A percentile compares a stretch with the other conserved stretches of the same genome.
Conservation (phyloP, 2,797 vertebrate species). For the Phataginus tetradactyla region DNA sequence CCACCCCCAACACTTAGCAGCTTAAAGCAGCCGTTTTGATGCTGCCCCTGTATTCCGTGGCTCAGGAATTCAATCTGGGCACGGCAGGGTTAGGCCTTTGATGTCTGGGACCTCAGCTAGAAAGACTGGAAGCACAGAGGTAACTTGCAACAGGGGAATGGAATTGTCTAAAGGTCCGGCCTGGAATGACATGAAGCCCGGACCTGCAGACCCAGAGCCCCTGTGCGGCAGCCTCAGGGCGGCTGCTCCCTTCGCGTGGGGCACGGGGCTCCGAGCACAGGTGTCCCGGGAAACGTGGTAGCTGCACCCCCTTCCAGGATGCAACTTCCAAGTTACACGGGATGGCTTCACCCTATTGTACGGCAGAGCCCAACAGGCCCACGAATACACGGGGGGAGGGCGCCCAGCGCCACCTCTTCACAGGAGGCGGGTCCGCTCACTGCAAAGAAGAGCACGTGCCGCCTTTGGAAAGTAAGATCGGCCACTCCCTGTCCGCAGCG, state of each 20-base stretch:
- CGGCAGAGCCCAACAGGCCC: neutral
- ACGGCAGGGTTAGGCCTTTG: neutral
- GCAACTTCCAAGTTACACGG: neutral
- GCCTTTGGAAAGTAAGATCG: neutral
- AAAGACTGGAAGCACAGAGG: neutral
- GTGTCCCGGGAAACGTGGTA: neutral
- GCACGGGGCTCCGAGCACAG: neutral
- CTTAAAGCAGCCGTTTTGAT: neutral
- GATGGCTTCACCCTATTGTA: neutral
- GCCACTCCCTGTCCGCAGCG: neutral
- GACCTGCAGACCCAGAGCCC: neutral
- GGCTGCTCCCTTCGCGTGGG: neutral
- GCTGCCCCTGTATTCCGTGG: neutral
- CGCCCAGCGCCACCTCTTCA: neutral
- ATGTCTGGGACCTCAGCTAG: neutral
- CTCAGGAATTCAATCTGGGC: neutral
- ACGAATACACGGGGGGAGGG: fast-evolving
- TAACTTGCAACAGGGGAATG: neutral
- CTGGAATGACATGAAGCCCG: neutral
- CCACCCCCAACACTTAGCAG: neutral
- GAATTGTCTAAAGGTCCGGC: neutral
- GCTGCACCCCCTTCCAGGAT: neutral
- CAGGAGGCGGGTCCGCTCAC: neutral
- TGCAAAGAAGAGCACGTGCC: neutral
- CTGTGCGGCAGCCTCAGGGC: neutral